Evolutionary conservation across 2,888 invertebrate genomes (phyloP).

Genomic region (Mythimna vitellina): DNA sequence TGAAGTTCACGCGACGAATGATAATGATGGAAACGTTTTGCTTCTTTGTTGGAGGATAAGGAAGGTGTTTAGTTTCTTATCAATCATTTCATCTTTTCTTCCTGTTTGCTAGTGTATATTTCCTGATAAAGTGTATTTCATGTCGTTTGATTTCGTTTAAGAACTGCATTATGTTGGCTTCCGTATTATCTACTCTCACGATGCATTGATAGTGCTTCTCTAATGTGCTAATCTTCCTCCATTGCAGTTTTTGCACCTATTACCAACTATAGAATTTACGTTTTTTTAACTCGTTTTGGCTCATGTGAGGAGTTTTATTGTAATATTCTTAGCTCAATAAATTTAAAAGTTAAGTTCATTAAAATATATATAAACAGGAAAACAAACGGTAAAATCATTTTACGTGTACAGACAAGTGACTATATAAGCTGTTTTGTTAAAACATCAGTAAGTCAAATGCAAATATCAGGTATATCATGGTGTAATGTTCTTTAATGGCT

Average conservation of each 20-base stretch:
- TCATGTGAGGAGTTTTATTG: background rate
- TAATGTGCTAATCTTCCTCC: background rate
- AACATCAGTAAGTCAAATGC: constrained; percentile 18
- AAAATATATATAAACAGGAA: no score
- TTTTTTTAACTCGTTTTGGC: background rate
- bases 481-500: constrained; percentile 26
- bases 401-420: background rate
- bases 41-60: constrained; percentile 7
- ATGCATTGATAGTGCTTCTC: constrained; percentile 25
- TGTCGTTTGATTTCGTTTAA: constrained; percentile 26
- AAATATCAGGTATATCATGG: background rate
- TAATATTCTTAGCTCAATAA: background rate
- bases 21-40: constrained; percentile 29
- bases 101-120: background rate
- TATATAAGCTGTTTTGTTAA: background rate
- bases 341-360: background rate
- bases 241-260: background rate
- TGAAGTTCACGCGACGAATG: constrained; percentile 10
- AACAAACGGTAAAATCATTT: no score
- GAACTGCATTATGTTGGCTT: constrained; percentile 30
- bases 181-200: constrained; percentile 22
- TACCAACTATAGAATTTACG: background rate
- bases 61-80: background rate
- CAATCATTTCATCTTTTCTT: constrained; percentile 1
- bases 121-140: constrained; percentile 7